A percentile compares a stretch with the other conserved stretches of the same genome.
phyloP scores from a whole-genome alignment of 2,113 vertebrate species.

The Pollimyrus isidori region DNA sequence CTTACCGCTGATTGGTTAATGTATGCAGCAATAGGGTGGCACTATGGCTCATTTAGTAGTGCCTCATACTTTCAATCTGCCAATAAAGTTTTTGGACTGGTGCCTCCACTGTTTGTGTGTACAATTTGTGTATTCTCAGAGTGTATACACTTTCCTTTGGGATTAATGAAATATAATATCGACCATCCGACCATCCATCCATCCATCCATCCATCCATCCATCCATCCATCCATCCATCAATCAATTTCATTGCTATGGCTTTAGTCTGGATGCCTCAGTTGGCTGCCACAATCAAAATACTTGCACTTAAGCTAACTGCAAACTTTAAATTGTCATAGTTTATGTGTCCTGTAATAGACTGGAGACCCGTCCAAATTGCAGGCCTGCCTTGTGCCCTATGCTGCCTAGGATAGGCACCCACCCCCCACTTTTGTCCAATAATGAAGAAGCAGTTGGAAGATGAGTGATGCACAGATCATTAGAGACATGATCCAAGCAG shows the following conservation, averaged over 20 bases:
- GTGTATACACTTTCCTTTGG: not conserved
- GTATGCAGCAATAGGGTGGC: not conserved
- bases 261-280: not conserved
- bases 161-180: not conserved
- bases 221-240: not conserved
- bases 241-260: not conserved
- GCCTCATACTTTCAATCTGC: not conserved
- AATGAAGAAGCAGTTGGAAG: not conserved
- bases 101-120: not conserved
- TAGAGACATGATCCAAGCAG: not conserved
- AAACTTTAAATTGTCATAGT: not conserved
- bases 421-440: not conserved
- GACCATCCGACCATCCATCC: no score
- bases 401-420: not conserved
- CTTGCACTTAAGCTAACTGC: not conserved
- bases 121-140: not conserved
- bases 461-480: not conserved
- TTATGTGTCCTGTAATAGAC: not conserved
- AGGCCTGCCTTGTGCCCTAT: not conserved
- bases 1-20: not conserved
- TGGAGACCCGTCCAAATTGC: not conserved
- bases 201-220: not conserved
- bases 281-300: not conserved
- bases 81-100: not conserved
- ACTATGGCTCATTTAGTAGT: not conserved